Percentiles rank a stretch among this genome's conserved stretches.
phyloP scores from a whole-genome alignment of 2,113 vertebrate genomes.

The Suricata suricatta region DNA sequence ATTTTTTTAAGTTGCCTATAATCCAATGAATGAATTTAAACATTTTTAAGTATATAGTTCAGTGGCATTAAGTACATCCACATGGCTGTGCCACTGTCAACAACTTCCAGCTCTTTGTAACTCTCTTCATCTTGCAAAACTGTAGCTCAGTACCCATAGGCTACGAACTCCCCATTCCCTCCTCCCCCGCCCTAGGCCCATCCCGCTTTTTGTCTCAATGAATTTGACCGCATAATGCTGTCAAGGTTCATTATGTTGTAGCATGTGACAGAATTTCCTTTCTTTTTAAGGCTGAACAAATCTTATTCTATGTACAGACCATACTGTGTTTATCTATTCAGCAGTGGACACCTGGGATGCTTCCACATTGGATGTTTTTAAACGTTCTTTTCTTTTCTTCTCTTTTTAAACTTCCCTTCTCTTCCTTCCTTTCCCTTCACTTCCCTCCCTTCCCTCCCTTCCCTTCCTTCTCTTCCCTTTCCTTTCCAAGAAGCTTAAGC shows the following conservation, averaged over 20 bases:
- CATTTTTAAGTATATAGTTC: background rate
- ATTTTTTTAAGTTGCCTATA: background rate
- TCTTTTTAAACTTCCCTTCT: no score
- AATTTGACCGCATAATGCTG: background rate
- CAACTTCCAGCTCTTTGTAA: background rate
- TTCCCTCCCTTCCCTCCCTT: no score
- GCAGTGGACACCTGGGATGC: background rate
- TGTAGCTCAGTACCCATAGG: background rate
- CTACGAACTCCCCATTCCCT: background rate
- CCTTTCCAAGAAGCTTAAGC: background rate
- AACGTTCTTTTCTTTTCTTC: no score
- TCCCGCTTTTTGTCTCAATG: background rate
- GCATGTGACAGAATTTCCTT: background rate
- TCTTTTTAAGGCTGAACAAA: background rate
- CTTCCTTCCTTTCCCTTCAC: no score
- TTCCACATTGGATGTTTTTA: background rate
- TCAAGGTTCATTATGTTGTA: background rate
- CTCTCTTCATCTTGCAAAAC: background rate
- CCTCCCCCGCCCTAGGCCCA: background rate
- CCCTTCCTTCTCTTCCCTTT: no score
- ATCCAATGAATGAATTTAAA: background rate
- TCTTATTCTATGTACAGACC: background rate
- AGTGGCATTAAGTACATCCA: background rate
- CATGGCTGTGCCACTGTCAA: background rate
- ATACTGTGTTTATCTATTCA: background rate